phyloP scores from a whole-genome alignment of 53 echinoderm and acorn worm species.

The Arbacia lixula region DNA sequence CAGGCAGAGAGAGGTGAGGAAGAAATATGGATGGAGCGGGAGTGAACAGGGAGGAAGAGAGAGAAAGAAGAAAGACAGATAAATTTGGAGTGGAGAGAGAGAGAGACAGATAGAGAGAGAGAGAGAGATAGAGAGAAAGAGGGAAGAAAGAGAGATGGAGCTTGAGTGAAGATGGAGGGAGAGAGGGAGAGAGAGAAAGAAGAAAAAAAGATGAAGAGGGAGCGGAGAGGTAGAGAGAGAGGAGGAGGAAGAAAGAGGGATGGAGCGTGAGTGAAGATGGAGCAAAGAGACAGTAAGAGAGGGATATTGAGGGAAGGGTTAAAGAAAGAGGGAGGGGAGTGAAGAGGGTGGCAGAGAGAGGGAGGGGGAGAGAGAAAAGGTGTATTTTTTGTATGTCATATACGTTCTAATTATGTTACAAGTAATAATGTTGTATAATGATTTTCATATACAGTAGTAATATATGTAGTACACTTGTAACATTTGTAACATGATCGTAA shows the following conservation, averaged over 20 bases:
- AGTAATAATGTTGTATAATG: not conserved
- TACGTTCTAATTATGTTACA: not conserved
- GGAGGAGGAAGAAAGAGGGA: not conserved
- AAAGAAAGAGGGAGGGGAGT: not conserved
- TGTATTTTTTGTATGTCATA: not conserved
- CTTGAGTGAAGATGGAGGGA: not conserved
- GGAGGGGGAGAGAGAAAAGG: not conserved
- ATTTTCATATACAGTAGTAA: too few relatives aligned
- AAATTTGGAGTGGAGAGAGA: too few relatives aligned
- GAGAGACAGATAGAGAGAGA: too few relatives aligned
- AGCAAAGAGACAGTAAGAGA: not conserved
- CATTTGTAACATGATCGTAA: too few relatives aligned
- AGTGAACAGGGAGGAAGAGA: too few relatives aligned
- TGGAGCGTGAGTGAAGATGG: not conserved
- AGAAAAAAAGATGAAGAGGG: not conserved
- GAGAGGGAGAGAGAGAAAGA: not conserved
- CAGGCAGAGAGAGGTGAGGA: too few relatives aligned
- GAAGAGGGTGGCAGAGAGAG: not conserved
- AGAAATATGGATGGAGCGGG: too few relatives aligned
- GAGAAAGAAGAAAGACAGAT: too few relatives aligned
- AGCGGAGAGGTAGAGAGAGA: not conserved
- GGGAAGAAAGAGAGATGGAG: not conserved
- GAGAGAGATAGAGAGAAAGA: constrained; percentile 14
- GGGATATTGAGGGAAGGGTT: not conserved
- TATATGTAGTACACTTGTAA: too few relatives aligned